Evolutionary conservation across 2,113 vertebrate species (phyloP).

Genomic region (Podocnemis expansa): DNA sequence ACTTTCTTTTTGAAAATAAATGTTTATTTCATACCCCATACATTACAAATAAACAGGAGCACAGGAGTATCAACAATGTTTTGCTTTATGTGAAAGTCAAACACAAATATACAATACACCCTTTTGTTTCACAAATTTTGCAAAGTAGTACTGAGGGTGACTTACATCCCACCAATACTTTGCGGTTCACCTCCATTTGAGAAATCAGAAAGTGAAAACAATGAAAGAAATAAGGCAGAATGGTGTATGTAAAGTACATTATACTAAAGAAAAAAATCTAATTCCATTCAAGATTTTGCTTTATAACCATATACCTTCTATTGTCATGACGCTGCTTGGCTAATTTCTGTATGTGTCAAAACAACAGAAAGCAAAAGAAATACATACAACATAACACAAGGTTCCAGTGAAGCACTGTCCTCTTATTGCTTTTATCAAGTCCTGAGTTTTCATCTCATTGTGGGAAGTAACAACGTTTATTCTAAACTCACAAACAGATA

Average conservation of each 20-base stretch:
- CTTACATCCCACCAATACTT: fast-evolving
- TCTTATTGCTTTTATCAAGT: not conserved
- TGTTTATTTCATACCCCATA: fast-evolving
- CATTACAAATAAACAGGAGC: fast-evolving
- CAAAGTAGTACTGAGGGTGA: fast-evolving
- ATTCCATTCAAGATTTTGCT: not conserved
- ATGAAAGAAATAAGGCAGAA: not conserved
- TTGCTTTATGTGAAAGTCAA: fast-evolving
- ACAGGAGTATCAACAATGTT: fast-evolving
- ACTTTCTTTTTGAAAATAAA: not conserved
- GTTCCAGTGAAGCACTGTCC: not conserved
- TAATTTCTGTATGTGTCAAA: no score
- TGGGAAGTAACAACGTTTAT: not conserved
- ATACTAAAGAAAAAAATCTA: not conserved
- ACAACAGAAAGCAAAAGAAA: not conserved
- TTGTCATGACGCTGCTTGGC: not conserved
- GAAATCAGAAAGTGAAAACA: not conserved
- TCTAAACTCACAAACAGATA: not conserved
- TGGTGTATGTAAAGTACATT: not conserved
- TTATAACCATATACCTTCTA: not conserved
- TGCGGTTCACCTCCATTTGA: fast-evolving
- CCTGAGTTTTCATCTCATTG: not conserved
- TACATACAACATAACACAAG: not conserved
- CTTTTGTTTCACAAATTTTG: not conserved
- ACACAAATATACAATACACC: fast-evolving